These are phyloP conservation scores for Amphipoea oculea DNA, from an alignment of 2,888 invertebrate genomes.

Conservation along the genomic window DNA sequence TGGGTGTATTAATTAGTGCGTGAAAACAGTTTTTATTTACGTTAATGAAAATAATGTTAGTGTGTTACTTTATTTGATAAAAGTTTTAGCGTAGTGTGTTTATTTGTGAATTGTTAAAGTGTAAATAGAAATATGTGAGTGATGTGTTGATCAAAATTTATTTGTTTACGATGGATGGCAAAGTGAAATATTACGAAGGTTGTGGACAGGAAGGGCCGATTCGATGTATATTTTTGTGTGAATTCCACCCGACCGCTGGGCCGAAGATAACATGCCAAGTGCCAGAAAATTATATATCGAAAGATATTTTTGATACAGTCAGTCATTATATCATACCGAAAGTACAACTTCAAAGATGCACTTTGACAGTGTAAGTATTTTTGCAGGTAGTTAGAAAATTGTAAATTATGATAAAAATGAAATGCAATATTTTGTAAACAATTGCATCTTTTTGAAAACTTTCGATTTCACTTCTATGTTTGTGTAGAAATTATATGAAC, in stretches of 20 bases:
- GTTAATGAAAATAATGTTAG: slow-evolving; percentile 68
- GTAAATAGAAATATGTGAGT: slow-evolving; percentile 65
- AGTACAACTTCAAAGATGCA: slow-evolving; percentile 94
- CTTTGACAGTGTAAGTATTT: slow-evolving; percentile 94
- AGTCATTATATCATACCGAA: slow-evolving; percentile 96
- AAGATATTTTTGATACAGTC: slow-evolving; percentile 95
- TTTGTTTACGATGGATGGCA: slow-evolving; percentile 84
- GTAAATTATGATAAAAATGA: slow-evolving; percentile 36
- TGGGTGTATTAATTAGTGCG: slow-evolving; percentile 44
- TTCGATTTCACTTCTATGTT: slow-evolving; percentile 6
- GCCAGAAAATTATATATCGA: slow-evolving; percentile 94
- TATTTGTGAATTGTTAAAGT: slow-evolving; percentile 46
- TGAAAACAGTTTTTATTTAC: slow-evolving; percentile 69
- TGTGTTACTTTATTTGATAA: slow-evolving; percentile 62
- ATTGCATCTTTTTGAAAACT: neutral
- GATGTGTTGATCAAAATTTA: slow-evolving; percentile 63
- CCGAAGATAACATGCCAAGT: slow-evolving; percentile 95
- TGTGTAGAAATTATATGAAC: neutral
- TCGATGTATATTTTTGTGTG: slow-evolving; percentile 94
- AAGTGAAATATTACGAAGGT: slow-evolving; percentile 89
- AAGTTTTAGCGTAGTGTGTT: slow-evolving; percentile 46
- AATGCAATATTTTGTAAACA: slow-evolving; percentile 20
- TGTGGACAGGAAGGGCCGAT: slow-evolving; percentile 93
- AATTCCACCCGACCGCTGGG: slow-evolving; percentile 94
- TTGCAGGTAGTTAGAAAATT: slow-evolving; percentile 36